Evolutionary conservation across 2,888 invertebrate genomes (phyloP), one percentile per base, ranked within the genome.

Genomic region (Tipula vernalis): DNA sequence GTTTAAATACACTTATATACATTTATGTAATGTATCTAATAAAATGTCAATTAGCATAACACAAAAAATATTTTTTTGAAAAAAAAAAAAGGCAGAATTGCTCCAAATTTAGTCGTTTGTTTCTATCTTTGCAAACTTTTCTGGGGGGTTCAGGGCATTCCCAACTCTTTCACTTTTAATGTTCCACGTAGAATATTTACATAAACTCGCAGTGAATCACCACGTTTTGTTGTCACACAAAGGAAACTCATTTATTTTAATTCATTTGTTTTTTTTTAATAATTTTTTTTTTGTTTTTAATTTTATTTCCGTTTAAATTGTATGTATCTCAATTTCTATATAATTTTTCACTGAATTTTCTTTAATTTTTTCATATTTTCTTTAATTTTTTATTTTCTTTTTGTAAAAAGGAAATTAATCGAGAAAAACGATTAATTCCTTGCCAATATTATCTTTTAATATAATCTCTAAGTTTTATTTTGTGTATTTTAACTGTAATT

Each of bases 261-360:
- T 71, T 71, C 28, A 71, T 71, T 71, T 71, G 71, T 71, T 71
- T 71, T 71, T 51, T 51, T 71, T 71, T 71, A 71, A 71, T 71
- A 71, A 71, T 71, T 71, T 71, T 28, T 71, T 28, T 71, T 28
- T 15, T 57, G n/a, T 57, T 57, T 71, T 71, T 51, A n/a, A 71
- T 71, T 71, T 71, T 71, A 71, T 71, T 71, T 71, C 71, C 71
- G 71, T 71, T 71, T 71, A 71, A 51, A 71, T 71, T 71, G 71
- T 71, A 71, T 71, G 71, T 71, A 71, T 71, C 28, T 71, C 71
- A 71, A 71, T 71, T 71, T 71, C 71, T 71, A 71, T 57, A 57
- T 71, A 71, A 71, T 71, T 18, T 57, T 71, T 71, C 51, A 71
- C 71, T 71, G 71, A 71, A 12, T 71, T 71, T 71, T 51, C 6